These are phyloP conservation scores for Drosophila meridiana DNA, from an alignment of 2,888 invertebrate genomes.

Conservation along the genomic window DNA sequence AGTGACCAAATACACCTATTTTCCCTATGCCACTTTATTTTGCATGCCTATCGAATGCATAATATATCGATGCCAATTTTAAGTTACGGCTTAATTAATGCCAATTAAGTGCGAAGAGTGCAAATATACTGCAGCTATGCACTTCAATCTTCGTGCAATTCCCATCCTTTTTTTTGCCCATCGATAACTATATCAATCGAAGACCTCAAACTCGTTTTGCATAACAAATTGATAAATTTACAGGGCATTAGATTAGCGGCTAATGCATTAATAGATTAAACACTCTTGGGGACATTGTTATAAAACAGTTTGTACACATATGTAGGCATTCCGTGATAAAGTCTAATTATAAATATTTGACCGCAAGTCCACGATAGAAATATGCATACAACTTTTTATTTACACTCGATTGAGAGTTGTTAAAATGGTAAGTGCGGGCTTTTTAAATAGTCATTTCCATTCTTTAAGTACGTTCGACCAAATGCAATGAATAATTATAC, in stretches of 20 bases:
- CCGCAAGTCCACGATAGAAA: conserved; percentile 6
- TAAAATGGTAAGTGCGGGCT: conserved; percentile 15
- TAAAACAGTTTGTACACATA: conserved; percentile 37
- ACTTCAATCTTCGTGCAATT: background rate
- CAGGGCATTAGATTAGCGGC: conserved; percentile 24
- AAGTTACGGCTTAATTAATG: background rate
- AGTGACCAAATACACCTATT: background rate
- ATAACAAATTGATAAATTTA: background rate
- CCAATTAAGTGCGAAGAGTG: background rate
- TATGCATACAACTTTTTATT: background rate
- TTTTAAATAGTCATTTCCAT: background rate
- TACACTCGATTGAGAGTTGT: conserved; percentile 1
- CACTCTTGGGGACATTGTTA: conserved; percentile 22
- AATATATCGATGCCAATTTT: background rate
- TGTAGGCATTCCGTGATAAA: background rate
- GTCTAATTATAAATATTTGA: background rate
- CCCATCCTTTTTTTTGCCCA: too few relatives aligned
- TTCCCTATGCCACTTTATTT: background rate
- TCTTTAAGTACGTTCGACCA: background rate
- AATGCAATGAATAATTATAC: background rate
- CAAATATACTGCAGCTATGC: background rate
- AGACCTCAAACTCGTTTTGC: background rate
- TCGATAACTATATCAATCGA: background rate
- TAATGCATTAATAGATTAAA: background rate
- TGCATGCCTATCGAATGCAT: background rate